These are phyloP conservation scores for Falco novaeseelandiae DNA, from an alignment of 2,797 vertebrate genomes.

Conservation along the genomic window DNA sequence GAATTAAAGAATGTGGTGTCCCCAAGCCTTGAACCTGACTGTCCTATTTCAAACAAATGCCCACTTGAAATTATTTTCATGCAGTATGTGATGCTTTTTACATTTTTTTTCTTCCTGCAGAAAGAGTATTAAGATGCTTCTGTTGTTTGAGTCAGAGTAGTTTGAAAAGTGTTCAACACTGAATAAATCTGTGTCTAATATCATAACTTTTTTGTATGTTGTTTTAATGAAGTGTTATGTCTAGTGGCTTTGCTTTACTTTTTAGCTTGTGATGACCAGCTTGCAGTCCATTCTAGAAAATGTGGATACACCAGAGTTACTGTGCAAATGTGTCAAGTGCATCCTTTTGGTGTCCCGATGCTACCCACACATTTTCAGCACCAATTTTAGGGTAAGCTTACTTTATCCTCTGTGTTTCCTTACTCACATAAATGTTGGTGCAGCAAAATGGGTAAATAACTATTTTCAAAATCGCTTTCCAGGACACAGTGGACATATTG, in stretches of 20 bases:
- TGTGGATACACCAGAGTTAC: conserved; percentile 95
- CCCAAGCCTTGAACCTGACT: not conserved
- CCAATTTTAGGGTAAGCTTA: conserved; percentile 93
- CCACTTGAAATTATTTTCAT: not conserved
- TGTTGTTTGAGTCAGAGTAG: not conserved
- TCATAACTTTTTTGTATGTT: fast-evolving
- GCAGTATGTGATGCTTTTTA: not conserved
- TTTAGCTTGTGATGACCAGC: conserved; percentile 96
- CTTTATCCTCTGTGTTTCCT: not conserved
- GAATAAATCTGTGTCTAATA: not conserved
- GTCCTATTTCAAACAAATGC: not conserved
- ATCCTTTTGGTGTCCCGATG: conserved; percentile 95
- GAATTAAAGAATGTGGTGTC: not conserved
- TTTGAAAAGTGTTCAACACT: not conserved
- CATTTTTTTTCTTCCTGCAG: not conserved
- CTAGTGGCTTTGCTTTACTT: not conserved
- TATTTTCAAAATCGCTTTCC: conserved; percentile 35
- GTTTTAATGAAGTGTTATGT: not conserved
- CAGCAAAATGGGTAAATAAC: not conserved
- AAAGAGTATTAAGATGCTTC: not conserved
- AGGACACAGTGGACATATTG: conserved; percentile 99
- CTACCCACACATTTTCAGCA: conserved; percentile 98
- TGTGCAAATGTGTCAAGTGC: conserved; percentile 96
- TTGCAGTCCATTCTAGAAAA: conserved; percentile 98
- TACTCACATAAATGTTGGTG: not conserved